Conservation (phyloP, 1,140 invertebrate species). For the Cydia amplana region DNA sequence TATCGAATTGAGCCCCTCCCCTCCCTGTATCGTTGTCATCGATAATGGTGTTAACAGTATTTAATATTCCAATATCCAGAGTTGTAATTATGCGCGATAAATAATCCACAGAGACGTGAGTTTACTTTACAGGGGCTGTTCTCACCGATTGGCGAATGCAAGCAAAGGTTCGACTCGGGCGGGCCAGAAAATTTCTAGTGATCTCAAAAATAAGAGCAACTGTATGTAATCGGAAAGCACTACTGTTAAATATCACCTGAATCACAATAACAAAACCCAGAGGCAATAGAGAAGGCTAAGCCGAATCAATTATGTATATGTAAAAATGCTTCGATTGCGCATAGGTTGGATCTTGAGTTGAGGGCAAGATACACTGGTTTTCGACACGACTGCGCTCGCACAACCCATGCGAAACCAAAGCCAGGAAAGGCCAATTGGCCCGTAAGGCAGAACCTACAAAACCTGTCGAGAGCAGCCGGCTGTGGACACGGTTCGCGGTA, state of each 20-base stretch:
- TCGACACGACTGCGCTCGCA: neutral
- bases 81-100: constrained; percentile 19
- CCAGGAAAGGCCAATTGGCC: constrained; percentile 47
- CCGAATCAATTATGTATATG: no score
- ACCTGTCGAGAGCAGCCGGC: constrained; percentile 51
- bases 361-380: neutral
- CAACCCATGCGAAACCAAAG: neutral
- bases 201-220: no score
- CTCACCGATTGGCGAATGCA: neutral
- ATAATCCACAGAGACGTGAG: constrained; percentile 10
- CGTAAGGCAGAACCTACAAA: constrained; percentile 52
- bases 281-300: no score
- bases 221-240: no score
- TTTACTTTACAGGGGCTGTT: constrained; percentile 9
- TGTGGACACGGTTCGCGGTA: constrained; percentile 52
- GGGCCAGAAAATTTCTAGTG: no score
- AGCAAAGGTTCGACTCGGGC: neutral
- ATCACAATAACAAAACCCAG: no score
- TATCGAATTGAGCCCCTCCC: neutral
- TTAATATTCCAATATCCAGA: constrained; percentile 12
- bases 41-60: constrained; percentile 27
- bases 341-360: neutral
- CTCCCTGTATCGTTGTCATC: neutral
- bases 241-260: no score
- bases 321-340: neutral